A percentile compares a stretch with the other conserved stretches of the same genome.
phyloP scores from a whole-genome alignment of 2,113 vertebrate species.

The Synchiropus splendidus region DNA sequence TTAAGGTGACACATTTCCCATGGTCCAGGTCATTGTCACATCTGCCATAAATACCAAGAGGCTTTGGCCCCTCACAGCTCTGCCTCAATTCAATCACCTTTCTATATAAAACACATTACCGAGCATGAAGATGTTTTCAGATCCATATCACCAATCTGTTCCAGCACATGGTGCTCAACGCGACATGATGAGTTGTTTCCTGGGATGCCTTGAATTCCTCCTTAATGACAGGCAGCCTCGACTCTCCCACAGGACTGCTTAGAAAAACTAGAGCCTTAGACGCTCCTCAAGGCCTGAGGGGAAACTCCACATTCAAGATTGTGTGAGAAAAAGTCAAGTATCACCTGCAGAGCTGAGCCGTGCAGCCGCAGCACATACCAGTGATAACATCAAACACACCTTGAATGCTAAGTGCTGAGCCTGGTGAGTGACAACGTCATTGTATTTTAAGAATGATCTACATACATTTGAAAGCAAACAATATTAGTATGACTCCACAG shows the following conservation, averaged over 20 bases:
- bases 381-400: not conserved
- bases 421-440: not conserved
- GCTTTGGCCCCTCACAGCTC: slow-evolving; percentile 6
- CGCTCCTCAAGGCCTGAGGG: slow-evolving; percentile 4
- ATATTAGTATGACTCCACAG: too few species aligned
- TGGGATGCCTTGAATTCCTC: slow-evolving; percentile 37
- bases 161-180: not conserved
- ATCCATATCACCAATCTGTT: too few species aligned
- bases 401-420: slow-evolving; percentile 1
- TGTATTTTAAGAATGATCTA: too few species aligned
- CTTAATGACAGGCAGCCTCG: slow-evolving; percentile 7
- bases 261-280: not conserved
- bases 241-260: slow-evolving; percentile 19
- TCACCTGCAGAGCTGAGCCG: slow-evolving; percentile 16
- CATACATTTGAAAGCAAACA: too few species aligned
- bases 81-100: not conserved
- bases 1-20: slow-evolving; percentile 47
- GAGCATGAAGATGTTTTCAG: too few species aligned
- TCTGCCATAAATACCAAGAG: slow-evolving; percentile 26
- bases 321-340: slow-evolving; percentile 10
- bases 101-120: too few species aligned
- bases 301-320: slow-evolving; percentile 6
- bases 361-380: slow-evolving; percentile 6
- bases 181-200: slow-evolving; percentile 5
- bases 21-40: slow-evolving; percentile 12